Base-by-base conservation (phyloP, 2,797 vertebrate species). In the Macropus fuliginosus region DNA sequence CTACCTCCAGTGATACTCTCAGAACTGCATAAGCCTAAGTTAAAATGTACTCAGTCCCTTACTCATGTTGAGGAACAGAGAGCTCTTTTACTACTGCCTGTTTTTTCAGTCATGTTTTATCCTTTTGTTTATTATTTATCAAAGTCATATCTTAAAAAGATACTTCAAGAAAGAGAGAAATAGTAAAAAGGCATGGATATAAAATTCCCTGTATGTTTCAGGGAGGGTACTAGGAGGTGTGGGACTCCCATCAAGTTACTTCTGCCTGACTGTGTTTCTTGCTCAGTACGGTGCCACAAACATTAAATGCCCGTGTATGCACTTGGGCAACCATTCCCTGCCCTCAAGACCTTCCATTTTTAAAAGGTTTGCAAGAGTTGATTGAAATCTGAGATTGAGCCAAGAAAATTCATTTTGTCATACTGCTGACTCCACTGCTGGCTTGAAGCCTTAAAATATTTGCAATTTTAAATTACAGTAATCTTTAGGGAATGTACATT, bases 81-180 rank as follows among this genome's bases (percentile, higher is more conserved):
- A 87, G 31, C 6, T 81, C 74, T 40, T 74, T n/a, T 74, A 9
- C 34, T 74, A 28, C n/a, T 91, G 90, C 94, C 91, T 93, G 90
- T 95, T 95, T 97, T 81, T 90, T 94, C 40, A 50, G 93, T 40
- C 10, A 54, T 54, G 50, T 94, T 92, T 62, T 5, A 52, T 52
- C 52, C 52, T 52, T 52, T 52, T 52, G 6, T 52, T 52, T 52
- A 52, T 52, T 52, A 52, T 52, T 52, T 52, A 52, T 52, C 52
- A 52, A 52, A 52, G 52, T 52, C 52, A 46, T 89, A 18, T 8
- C 74, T 92, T 29, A 54, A 93, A 95, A 6, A 92, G 40, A 94
- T 95, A 62, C 91, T 74, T 95, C 55, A 93, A 94, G 96, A 89
- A 90, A 95, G 81, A 93, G 91, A 95, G 62, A 81, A 87, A 96